A percentile compares a stretch with the other conserved stretches of the same genome.
These are phyloP conservation scores for Rhineura floridana DNA, from an alignment of 2,113 vertebrate species.

Conservation along the genomic window DNA sequence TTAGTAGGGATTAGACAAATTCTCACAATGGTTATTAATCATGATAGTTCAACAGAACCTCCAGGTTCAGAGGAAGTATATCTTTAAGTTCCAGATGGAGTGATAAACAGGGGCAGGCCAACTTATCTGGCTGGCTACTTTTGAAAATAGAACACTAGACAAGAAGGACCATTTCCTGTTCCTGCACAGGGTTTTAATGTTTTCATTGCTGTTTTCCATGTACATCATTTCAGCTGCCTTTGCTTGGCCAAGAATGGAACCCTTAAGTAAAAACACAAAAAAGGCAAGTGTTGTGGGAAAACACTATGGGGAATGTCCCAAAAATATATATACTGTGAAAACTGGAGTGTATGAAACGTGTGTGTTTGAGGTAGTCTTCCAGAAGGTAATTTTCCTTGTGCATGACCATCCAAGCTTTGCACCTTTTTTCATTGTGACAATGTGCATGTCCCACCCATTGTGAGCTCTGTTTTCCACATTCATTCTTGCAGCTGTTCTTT, in stretches of 20 bases:
- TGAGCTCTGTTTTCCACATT: neutral
- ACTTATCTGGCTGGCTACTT: neutral
- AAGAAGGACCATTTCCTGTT: neutral
- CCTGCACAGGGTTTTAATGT: neutral
- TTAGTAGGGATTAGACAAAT: neutral
- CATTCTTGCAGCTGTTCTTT: slow-evolving; percentile 26
- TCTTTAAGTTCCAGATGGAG: neutral
- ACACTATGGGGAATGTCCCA: neutral
- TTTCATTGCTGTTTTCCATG: neutral
- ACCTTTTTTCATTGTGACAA: neutral
- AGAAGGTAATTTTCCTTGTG: neutral
- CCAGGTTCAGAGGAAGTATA: neutral
- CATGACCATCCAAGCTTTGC: neutral
- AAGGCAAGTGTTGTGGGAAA: neutral
- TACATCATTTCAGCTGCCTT: neutral
- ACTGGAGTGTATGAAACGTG: no score
- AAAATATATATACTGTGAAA: neutral
- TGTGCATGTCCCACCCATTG: neutral
- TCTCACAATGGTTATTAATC: neutral
- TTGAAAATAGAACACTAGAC: neutral
- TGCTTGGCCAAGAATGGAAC: neutral
- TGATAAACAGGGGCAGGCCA: neutral
- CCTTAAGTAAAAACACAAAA: neutral
- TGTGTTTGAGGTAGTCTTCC: no score
- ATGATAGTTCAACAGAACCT: neutral